Evolutionary conservation across 2,113 vertebrate species (phyloP), one percentile per base, ranked within the genome.

Genomic region (Pollachius pollachius): DNA sequence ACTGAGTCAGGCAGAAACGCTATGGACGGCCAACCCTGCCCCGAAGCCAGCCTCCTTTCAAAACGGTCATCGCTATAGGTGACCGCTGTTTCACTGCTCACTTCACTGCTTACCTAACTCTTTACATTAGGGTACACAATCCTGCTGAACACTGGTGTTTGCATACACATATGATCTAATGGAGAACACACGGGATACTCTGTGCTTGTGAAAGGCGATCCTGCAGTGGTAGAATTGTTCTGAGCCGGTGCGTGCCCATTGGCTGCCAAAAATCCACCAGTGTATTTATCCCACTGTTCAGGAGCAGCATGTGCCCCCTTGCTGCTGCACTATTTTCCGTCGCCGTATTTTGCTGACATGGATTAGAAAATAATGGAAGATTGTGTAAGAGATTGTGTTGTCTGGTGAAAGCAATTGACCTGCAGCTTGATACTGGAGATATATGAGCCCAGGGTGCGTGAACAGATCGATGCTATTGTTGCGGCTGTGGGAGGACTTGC

Each of bases 361-460:
- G 41, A 81, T 76, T 66, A 69, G 65, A 73, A 73, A 73, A 74
- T 67, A 67, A 74, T 67, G 60, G 52, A 27, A 68, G 52, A 71
- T 75, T 70, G 58, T 52, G 19, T 69, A 18, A 13, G 30, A 56
- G 66, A 69, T 65, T 64, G 54, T 69, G 60, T 75, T 81, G 52
- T 72, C 70, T 74, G 25, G 76, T 54, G 23, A 52, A 16, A 52
- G 62, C 13, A 25, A 76, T 27, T 78, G 74, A 73, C 72, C 77
- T 72, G 57, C 80, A 74, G 77, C 68, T 69, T 77, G 79, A 82
- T 67, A 64, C 74, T 59, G 21, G 23, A 67, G 70, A 82, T 76
- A 65, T 71, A 21, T 73, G 70, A 80, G 72, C 72, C 62, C 27
- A 67, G 69, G 37, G 69, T 64, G 21, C 69, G 58, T 72, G 74